Conservation (phyloP, 2,113 vertebrate species). For the Ictalurus punctatus region DNA sequence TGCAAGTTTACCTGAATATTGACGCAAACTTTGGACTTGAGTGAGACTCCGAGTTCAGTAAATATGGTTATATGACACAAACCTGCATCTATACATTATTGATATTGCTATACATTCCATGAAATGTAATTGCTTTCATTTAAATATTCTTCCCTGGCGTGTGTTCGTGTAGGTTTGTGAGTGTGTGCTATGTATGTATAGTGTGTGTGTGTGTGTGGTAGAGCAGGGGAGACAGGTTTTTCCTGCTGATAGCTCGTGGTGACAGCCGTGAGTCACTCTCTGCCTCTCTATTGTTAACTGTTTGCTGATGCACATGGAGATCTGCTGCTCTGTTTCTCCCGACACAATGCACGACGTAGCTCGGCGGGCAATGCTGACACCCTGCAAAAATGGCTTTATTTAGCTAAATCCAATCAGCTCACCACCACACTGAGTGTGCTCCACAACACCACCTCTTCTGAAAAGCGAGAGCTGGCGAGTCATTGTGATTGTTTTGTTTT, state of each 20-base stretch:
- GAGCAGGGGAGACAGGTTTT: slow-evolving; percentile 52
- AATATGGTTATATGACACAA: not conserved
- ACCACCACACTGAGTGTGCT: not conserved
- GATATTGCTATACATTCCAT: not conserved
- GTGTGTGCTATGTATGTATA: no score
- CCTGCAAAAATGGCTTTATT: slow-evolving; percentile 68
- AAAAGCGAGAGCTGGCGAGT: not conserved
- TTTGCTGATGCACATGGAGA: slow-evolving; percentile 75
- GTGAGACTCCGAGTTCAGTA: not conserved
- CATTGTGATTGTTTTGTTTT: no score
- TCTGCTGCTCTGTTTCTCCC: slow-evolving; percentile 58
- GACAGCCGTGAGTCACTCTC: slow-evolving; percentile 55
- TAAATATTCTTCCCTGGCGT: not conserved
- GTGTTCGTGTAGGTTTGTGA: not conserved
- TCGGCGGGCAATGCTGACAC: slow-evolving; percentile 68
- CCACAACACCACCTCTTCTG: not conserved
- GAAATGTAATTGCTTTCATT: not conserved
- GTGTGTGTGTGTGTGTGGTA: slow-evolving; percentile 33
- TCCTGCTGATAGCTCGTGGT: slow-evolving; percentile 51
- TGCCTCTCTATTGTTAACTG: slow-evolving; percentile 68
- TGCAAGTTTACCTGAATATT: not conserved
- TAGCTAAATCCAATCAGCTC: slow-evolving; percentile 46
- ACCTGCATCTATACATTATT: not conserved
- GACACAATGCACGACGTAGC: slow-evolving; percentile 65
- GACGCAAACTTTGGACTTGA: not conserved